These are phyloP conservation scores for Atta texana DNA, from an alignment of 1,140 invertebrate genomes.

Conservation along the genomic window DNA sequence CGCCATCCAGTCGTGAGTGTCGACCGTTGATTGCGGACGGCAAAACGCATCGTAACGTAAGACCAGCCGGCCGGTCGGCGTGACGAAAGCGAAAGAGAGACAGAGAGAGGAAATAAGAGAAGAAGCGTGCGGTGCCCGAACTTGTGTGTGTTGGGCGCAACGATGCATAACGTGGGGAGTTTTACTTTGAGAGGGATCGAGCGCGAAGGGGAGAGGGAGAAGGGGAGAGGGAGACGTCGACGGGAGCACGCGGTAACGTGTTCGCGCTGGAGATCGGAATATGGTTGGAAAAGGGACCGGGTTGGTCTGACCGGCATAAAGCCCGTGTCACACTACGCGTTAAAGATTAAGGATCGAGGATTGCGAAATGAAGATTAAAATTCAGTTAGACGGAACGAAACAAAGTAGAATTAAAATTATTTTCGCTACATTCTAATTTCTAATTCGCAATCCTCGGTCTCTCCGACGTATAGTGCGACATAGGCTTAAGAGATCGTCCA, in stretches of 20 bases:
- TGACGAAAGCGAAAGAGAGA: not conserved
- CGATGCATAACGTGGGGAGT: slow-evolving; percentile 66
- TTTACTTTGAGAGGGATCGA: not conserved
- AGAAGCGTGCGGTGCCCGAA: slow-evolving; percentile 44
- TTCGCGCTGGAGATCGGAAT: slow-evolving; percentile 61
- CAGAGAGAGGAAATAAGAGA: not conserved
- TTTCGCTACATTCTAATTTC: too few species aligned
- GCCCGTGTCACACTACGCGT: too few species aligned
- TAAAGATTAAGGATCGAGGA: too few species aligned
- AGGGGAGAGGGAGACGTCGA: not conserved
- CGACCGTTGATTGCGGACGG: slow-evolving; percentile 34
- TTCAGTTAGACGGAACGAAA: too few species aligned
- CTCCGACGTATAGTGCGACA: too few species aligned
- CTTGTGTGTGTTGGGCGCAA: slow-evolving; percentile 69
- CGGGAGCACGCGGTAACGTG: slow-evolving; percentile 39
- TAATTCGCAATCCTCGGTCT: too few species aligned
- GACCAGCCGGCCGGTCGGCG: not conserved
- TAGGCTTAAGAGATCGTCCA: slow-evolving; percentile 67
- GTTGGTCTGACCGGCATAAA: slow-evolving; percentile 63
- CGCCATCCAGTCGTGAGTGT: not conserved
- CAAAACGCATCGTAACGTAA: slow-evolving; percentile 30
- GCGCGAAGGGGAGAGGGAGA: not conserved
- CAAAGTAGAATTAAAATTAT: too few species aligned
- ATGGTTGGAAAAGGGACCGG: slow-evolving; percentile 73
- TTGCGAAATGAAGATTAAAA: too few species aligned